Evolutionary conservation across 2,113 vertebrate genomes (phyloP).

Genomic region (Globicephala melas): DNA sequence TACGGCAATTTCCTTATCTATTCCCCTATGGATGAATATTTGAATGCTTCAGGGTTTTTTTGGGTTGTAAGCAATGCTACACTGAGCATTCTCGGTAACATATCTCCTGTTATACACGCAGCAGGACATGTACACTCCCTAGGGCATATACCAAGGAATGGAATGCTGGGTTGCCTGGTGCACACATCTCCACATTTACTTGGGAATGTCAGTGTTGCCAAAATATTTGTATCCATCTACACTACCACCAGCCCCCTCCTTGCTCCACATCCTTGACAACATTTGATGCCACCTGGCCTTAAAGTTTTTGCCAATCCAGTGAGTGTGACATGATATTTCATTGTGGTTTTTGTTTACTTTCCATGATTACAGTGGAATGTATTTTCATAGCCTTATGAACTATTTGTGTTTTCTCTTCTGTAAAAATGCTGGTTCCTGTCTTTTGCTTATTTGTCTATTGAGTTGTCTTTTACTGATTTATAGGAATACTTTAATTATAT

Average conservation of each 20-base stretch:
- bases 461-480: not conserved
- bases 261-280: not conserved
- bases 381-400: not conserved
- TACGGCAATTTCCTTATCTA: not conserved
- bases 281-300: not conserved
- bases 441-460: not conserved
- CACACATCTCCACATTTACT: not conserved
- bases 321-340: not conserved
- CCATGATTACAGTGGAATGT: not conserved
- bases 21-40: not conserved
- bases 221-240: slow-evolving; percentile 1
- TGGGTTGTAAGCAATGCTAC: not conserved
- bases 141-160: not conserved
- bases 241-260: not conserved
- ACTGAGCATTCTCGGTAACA: not conserved
- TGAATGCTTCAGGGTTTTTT: not conserved
- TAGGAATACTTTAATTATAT: slow-evolving; percentile 8
- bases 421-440: not conserved
- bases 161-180: not conserved
- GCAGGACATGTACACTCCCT: not conserved
- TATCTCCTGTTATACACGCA: not conserved
- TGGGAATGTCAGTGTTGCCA: not conserved
- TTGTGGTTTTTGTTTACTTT: slow-evolving; percentile 13
- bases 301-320: not conserved
- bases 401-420: not conserved